Evolutionary conservation across 2,888 invertebrate species (phyloP).

Genomic region (Phyllotreta cruciferae): DNA sequence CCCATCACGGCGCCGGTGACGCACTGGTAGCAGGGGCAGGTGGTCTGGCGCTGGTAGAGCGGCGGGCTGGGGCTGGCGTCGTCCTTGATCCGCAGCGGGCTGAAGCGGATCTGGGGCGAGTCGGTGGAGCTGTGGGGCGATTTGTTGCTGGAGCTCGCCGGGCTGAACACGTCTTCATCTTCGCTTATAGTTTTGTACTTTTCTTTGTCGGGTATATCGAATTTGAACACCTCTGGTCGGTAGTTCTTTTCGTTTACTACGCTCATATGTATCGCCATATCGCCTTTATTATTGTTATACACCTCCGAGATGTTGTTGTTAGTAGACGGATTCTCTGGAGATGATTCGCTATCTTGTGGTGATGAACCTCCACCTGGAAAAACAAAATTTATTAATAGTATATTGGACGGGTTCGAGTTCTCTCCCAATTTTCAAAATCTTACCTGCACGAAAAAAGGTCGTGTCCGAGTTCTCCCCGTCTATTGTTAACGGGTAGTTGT

Average conservation of each 20-base stretch:
- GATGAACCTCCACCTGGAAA: slow-evolving; percentile 35
- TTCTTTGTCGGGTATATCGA: slow-evolving; percentile 60
- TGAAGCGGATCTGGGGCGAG: slow-evolving; percentile 64
- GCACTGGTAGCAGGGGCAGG: slow-evolving; percentile 59
- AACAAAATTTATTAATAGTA: slow-evolving; percentile 7
- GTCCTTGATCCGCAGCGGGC: slow-evolving; percentile 64
- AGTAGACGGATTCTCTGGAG: slow-evolving; percentile 46
- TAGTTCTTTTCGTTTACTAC: slow-evolving; percentile 53
- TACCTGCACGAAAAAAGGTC: too few species aligned
- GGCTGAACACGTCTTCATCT: slow-evolving; percentile 68
- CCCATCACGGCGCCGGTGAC: slow-evolving; percentile 54
- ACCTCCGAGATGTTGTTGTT: slow-evolving; percentile 59
- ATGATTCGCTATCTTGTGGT: slow-evolving; percentile 38
- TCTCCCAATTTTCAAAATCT: too few species aligned
- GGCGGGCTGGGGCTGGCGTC: slow-evolving; percentile 59
- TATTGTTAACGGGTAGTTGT: too few species aligned
- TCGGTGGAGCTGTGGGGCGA: slow-evolving; percentile 65
- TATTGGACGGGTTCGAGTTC: too few species aligned
- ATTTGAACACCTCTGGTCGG: slow-evolving; percentile 63
- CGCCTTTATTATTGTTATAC: slow-evolving; percentile 53
- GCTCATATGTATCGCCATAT: slow-evolving; percentile 43
- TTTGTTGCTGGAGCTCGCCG: slow-evolving; percentile 64
- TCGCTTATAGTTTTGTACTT: slow-evolving; percentile 60
- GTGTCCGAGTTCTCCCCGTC: too few species aligned
- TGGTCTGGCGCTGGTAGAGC: slow-evolving; percentile 48